Conservation (phyloP, 2,113 vertebrate species). For the Centropus bengalensis region DNA sequence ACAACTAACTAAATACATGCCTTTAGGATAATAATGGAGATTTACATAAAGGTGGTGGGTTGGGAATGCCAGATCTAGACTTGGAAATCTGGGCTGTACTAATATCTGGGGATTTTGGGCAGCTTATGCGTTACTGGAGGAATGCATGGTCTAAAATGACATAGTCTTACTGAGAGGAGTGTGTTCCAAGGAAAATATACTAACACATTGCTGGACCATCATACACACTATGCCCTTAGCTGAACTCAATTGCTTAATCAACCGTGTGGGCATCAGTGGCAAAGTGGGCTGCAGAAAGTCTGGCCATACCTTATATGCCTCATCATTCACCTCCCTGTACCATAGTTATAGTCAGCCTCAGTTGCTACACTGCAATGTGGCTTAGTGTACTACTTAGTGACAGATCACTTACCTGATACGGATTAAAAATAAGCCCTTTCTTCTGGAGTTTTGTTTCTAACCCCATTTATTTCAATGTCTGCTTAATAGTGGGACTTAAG, state of each 20-base stretch:
- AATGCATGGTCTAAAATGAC: background rate
- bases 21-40: background rate
- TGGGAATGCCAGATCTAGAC: background rate
- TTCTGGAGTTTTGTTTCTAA: background rate
- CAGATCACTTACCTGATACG: background rate
- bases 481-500: background rate
- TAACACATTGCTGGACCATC: background rate
- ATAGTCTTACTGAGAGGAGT: background rate
- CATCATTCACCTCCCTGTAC: background rate
- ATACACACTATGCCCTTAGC: background rate
- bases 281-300: background rate
- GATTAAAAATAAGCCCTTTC: background rate
- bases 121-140: background rate
- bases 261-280: background rate
- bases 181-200: slow-evolving; percentile 28
- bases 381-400: background rate
- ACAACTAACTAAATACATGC: background rate
- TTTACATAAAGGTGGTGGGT: background rate
- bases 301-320: background rate
- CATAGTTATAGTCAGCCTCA: background rate
- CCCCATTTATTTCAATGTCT: background rate
- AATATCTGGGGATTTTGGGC: background rate
- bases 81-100: background rate
- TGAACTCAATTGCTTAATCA: background rate
- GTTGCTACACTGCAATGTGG: background rate